phyloP scores from a whole-genome alignment of 2,113 vertebrate species.

The Cebidichthys violaceus region DNA sequence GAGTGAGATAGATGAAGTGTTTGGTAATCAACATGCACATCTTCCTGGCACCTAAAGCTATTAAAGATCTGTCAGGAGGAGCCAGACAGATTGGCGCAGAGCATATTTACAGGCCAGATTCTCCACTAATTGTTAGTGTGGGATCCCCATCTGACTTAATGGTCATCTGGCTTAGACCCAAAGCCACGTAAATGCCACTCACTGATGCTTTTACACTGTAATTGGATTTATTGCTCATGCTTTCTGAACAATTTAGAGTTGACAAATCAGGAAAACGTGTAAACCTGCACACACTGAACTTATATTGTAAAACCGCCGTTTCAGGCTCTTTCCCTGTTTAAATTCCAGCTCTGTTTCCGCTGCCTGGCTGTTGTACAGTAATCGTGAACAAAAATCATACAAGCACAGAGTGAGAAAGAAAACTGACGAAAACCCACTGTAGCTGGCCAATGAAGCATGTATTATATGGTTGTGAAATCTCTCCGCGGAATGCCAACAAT shows the following conservation, averaged over 20 bases:
- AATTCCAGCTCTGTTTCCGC: background rate
- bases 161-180: slow-evolving; percentile 47
- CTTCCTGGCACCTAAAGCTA: slow-evolving; percentile 72
- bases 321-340: slow-evolving; percentile 2
- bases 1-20: slow-evolving; percentile 56
- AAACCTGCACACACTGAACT: background rate
- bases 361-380: slow-evolving; percentile 19
- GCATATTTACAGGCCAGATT: slow-evolving; percentile 68
- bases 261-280: slow-evolving; percentile 33
- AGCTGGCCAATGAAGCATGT: slow-evolving; percentile 37
- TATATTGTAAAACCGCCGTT: slow-evolving; percentile 13
- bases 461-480: slow-evolving; percentile 38
- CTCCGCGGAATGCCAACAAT: slow-evolving; percentile 40
- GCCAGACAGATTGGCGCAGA: slow-evolving; percentile 72
- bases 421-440: slow-evolving; percentile 10
- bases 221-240: slow-evolving; percentile 45
- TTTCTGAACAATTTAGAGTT: slow-evolving; percentile 16
- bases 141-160: slow-evolving; percentile 56
- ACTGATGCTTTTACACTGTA: slow-evolving; percentile 38
- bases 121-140: slow-evolving; percentile 70
- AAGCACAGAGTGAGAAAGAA: slow-evolving; percentile 15
- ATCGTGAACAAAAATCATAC: slow-evolving; percentile 32
- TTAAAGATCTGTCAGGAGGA: slow-evolving; percentile 66
- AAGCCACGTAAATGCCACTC: slow-evolving; percentile 40
- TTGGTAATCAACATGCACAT: slow-evolving; percentile 73